Evolutionary conservation across 2,797 vertebrate genomes (phyloP).

Genomic region (Mormyrus hasselquistii): DNA sequence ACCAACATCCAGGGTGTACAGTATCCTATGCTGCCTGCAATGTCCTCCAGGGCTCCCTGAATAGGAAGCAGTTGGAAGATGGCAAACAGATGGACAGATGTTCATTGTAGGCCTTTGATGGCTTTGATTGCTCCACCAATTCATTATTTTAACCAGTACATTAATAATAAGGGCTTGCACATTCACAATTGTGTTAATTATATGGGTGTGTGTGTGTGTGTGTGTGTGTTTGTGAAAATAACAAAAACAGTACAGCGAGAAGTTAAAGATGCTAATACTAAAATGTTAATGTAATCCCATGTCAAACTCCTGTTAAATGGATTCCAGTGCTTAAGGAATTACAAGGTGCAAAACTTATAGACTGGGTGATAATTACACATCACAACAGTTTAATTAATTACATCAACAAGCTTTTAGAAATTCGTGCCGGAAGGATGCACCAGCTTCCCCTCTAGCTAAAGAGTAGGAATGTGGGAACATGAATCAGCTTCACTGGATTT

Average conservation of each 20-base stretch:
- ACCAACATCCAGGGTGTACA: neutral
- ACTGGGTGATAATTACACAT: neutral
- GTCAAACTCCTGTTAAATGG: neutral
- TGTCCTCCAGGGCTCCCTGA: neutral
- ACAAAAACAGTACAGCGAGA: neutral
- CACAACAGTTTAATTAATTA: conserved; percentile 1
- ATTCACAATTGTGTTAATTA: neutral
- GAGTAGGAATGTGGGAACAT: neutral
- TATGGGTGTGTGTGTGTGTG: neutral
- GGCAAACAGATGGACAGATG: neutral
- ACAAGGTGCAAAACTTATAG: neutral
- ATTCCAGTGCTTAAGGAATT: conserved; percentile 1
- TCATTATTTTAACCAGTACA: neutral
- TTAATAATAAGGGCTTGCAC: neutral
- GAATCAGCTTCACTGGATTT: neutral
- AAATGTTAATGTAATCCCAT: conserved; percentile 8
- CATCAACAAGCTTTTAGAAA: neutral
- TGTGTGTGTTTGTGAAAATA: neutral
- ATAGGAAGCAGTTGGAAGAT: neutral
- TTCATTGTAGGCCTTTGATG: neutral
- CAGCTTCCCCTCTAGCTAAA: neutral
- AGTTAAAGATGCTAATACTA: neutral
- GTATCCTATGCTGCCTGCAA: neutral
- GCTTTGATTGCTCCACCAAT: neutral
- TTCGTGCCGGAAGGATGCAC: neutral